These are phyloP conservation scores for Mystacides longicornis DNA, from an alignment of 2,888 invertebrate species.

Conservation along the genomic window DNA sequence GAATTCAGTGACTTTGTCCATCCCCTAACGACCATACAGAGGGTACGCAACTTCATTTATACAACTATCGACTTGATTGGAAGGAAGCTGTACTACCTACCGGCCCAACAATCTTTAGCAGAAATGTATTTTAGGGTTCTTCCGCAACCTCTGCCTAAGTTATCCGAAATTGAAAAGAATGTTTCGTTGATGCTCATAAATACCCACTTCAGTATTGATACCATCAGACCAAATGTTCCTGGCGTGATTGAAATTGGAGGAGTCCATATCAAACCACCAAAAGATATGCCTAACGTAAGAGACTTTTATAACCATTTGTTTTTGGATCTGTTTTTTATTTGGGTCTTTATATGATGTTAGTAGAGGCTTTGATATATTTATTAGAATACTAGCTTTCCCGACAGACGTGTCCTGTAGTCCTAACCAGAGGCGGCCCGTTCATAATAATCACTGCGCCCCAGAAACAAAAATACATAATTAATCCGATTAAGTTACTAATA, in stretches of 20 bases:
- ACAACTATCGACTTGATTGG: constrained; percentile 33
- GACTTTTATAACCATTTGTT: not conserved
- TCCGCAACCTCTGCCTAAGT: constrained; percentile 33
- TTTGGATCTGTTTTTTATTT: no score
- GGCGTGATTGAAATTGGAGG: constrained; percentile 48
- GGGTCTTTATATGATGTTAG: no score
- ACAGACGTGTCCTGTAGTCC: no score
- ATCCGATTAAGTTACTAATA: no score
- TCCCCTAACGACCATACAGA: constrained; percentile 41
- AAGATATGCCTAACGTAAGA: constrained; percentile 29
- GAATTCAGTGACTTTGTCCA: constrained; percentile 34
- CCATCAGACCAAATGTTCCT: constrained; percentile 38
- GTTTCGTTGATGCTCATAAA: constrained; percentile 42
- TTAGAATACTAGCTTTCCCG: no score
- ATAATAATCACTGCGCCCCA: no score
- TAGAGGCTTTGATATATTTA: no score
- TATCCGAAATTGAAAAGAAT: constrained; percentile 38
- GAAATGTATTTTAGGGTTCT: constrained; percentile 32
- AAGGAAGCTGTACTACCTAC: constrained; percentile 33
- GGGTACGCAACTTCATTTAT: constrained; percentile 35
- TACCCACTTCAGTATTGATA: constrained; percentile 40
- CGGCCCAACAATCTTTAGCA: constrained; percentile 35
- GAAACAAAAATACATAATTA: no score
- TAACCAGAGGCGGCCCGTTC: no score
- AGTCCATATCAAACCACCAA: constrained; percentile 41